Evolutionary conservation across 2,113 vertebrate genomes (phyloP).

Genomic region (Colaptes auratus): DNA sequence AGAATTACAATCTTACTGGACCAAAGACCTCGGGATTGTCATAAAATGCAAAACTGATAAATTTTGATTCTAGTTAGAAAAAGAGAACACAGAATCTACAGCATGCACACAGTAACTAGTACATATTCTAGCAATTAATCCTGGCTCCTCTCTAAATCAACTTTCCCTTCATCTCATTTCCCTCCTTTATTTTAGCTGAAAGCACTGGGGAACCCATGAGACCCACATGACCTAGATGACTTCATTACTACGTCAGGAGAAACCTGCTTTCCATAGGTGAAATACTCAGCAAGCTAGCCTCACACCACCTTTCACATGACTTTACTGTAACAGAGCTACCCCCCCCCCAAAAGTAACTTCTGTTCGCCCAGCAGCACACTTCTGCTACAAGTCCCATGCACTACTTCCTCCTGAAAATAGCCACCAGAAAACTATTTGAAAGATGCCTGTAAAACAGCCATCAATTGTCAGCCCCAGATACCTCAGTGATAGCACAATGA

Average conservation of each 20-base stretch:
- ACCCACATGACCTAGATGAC: not conserved
- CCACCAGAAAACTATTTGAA: not conserved
- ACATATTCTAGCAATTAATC: not conserved
- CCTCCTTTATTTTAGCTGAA: not conserved
- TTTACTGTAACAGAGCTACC: not conserved
- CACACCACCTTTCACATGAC: not conserved
- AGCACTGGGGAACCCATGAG: not conserved
- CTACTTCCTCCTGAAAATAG: not conserved
- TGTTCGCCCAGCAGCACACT: not conserved
- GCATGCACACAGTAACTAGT: not conserved
- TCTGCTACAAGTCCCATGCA: not conserved
- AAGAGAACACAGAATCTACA: not conserved
- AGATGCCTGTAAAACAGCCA: not conserved
- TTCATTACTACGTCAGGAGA: not conserved
- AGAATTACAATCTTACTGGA: not conserved
- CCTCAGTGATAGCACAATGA: not conserved
- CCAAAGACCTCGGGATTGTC: not conserved
- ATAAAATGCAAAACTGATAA: not conserved
- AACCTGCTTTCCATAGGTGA: not conserved
- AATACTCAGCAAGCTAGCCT: not conserved
- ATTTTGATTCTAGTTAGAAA: not conserved
- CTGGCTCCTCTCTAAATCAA: not conserved
- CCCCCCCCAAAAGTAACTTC: not conserved
- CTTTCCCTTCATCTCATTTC: not conserved
- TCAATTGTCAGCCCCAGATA: not conserved